Evolutionary conservation across 2,888 invertebrate genomes (phyloP).

Genomic region (Nipponacmea schrenckii): DNA sequence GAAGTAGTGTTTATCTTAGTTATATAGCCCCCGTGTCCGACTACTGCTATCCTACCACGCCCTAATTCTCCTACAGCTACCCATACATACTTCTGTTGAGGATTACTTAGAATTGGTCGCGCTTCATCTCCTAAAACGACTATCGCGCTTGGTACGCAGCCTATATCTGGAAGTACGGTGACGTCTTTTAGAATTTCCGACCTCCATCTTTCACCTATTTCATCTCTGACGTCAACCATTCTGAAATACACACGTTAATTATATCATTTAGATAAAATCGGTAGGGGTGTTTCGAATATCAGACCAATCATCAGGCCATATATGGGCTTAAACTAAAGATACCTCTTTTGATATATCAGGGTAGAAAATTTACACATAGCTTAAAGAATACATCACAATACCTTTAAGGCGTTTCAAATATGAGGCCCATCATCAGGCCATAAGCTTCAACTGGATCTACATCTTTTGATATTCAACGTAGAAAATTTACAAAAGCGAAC

Average conservation of each 20-base stretch:
- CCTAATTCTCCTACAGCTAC: background rate
- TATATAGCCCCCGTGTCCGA: background rate
- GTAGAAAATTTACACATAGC: too few relatives aligned
- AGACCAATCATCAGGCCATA: too few relatives aligned
- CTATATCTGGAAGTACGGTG: background rate
- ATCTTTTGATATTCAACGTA: too few relatives aligned
- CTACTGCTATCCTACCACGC: background rate
- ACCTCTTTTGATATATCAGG: too few relatives aligned
- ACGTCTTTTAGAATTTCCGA: background rate
- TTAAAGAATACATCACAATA: too few relatives aligned
- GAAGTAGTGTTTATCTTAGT: background rate
- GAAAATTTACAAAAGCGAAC: too few relatives aligned
- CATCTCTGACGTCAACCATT: background rate
- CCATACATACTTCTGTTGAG: background rate
- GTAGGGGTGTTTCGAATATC: too few relatives aligned
- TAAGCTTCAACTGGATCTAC: too few relatives aligned
- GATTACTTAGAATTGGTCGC: background rate
- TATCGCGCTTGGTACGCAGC: background rate
- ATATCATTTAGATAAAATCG: too few relatives aligned
- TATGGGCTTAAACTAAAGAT: too few relatives aligned
- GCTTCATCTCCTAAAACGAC: background rate
- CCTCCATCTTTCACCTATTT: background rate
- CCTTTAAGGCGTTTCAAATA: too few relatives aligned
- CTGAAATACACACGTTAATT: background rate
- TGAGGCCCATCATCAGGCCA: too few relatives aligned